Evolutionary conservation across 2,888 invertebrate species (phyloP), one percentile per base, ranked within the genome.

Genomic region (Megastigmus dorsalis): DNA sequence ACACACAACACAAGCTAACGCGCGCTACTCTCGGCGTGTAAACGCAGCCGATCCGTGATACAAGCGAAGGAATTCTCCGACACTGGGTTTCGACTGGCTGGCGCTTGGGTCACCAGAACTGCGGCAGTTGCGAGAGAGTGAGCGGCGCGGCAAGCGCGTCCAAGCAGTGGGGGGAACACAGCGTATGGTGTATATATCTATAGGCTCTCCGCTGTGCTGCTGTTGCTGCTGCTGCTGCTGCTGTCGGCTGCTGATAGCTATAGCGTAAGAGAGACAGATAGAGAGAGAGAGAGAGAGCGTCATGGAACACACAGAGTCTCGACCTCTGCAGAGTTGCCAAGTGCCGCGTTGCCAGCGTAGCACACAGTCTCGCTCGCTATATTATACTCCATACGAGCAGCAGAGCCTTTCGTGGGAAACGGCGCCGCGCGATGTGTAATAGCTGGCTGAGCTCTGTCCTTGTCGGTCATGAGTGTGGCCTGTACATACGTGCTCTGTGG

Each of bases 281-380:
- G 38, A 33, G 36, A 57, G 36, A 54, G 33, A 30, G 33, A 33
- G 10, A 30, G 9, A 26, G 30, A 15, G 15, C 33, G 54, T 23
- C 30, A 1, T 5, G 6, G 28, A 10, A 36, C 43, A 20, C 38
- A 38, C 5, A 45, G 45, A 23, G 28, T 0, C 9, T n/a, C 69
- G 52, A 69, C 59, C 69, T 69, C 65, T 57, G 50, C 48, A 33
- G 50, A 26, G 65, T 71, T 65, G 71, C 71, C 70, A 55, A 60
- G 33, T 38, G 55, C 55, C 26, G n/a, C 41, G 59, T 52, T 59
- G 59, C 59, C 72, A 57, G 30, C 4, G 57, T n/a, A n/a, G n/a
- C n/a, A n/a, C n/a, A n/a, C n/a, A n/a, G n/a, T n/a, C n/a, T n/a
- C 66, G 20, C 33, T 7, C 18, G 18, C 33, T n/a, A n/a, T n/a